phyloP scores from a whole-genome alignment of 2,113 vertebrate species.

The Micronycteris hirsuta region DNA sequence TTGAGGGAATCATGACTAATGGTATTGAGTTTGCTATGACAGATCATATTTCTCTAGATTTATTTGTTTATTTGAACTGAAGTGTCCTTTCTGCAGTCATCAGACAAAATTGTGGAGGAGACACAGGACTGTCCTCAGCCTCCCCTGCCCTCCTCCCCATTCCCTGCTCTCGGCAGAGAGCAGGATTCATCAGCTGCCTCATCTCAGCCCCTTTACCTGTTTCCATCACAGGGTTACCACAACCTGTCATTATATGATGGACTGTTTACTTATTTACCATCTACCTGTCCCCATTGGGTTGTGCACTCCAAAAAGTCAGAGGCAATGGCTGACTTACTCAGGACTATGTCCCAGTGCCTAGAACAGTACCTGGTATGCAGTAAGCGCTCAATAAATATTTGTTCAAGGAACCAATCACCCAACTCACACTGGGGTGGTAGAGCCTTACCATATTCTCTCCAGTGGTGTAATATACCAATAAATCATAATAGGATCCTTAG shows the following conservation, averaged over 20 bases:
- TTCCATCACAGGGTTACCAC: neutral
- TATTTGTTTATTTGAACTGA: slow-evolving; percentile 67
- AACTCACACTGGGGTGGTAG: neutral
- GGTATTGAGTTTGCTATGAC: neutral
- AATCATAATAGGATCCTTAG: neutral
- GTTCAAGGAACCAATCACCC: neutral
- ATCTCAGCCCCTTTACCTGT: neutral
- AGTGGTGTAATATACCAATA: neutral
- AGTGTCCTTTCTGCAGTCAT: slow-evolving; percentile 28
- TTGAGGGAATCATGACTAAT: slow-evolving; percentile 42
- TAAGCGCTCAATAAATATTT: neutral
- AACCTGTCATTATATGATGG: neutral
- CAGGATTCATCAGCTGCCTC: neutral
- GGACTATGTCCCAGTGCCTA: neutral
- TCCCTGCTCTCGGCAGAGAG: neutral
- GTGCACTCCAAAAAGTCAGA: neutral
- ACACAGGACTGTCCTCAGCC: neutral
- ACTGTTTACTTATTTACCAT: neutral
- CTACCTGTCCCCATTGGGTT: neutral
- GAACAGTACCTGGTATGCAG: neutral
- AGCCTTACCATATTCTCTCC: neutral
- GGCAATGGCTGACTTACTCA: neutral
- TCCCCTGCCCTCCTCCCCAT: neutral
- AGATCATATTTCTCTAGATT: slow-evolving; percentile 59
- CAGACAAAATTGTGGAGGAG: neutral